Evolutionary conservation across 1,140 invertebrate species (phyloP).

Genomic region (Panulirus ornatus): DNA sequence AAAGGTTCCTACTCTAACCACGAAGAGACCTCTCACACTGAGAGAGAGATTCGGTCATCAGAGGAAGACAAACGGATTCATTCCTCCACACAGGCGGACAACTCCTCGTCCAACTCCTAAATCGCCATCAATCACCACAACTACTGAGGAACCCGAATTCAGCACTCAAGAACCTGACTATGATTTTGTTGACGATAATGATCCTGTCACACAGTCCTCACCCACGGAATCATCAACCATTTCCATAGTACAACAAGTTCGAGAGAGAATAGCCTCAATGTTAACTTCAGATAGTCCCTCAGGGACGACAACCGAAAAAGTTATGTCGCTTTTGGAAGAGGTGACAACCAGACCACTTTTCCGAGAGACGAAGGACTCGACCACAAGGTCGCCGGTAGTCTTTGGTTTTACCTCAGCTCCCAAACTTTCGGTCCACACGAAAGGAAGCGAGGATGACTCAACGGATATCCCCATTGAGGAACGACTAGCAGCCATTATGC

Average conservation of each 20-base stretch:
- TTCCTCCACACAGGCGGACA: constrained; percentile 8
- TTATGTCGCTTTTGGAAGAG: constrained; percentile 32
- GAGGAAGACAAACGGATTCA: constrained; percentile 38
- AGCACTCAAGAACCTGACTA: constrained; percentile 23
- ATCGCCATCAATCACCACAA: neutral
- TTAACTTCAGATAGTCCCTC: neutral
- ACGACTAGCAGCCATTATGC: constrained; percentile 10
- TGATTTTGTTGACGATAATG: neutral
- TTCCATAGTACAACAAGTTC: constrained; percentile 32
- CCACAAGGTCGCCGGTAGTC: neutral
- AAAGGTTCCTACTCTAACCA: neutral
- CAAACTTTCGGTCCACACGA: neutral
- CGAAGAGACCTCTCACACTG: constrained; percentile 26
- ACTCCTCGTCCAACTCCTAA: neutral
- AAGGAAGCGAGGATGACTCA: neutral
- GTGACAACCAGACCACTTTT: constrained; percentile 33
- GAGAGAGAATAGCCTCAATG: constrained; percentile 56
- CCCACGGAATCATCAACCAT: constrained; percentile 2
- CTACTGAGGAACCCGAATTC: neutral
- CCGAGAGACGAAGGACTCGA: neutral
- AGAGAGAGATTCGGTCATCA: constrained; percentile 34
- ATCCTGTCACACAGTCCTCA: neutral
- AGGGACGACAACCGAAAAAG: constrained; percentile 52
- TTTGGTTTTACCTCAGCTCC: constrained; percentile 15
- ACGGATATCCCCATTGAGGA: constrained; percentile 34